Evolutionary conservation across 2,888 invertebrate genomes (phyloP), one percentile per base, ranked within the genome.

Genomic region (Congeria kusceri): DNA sequence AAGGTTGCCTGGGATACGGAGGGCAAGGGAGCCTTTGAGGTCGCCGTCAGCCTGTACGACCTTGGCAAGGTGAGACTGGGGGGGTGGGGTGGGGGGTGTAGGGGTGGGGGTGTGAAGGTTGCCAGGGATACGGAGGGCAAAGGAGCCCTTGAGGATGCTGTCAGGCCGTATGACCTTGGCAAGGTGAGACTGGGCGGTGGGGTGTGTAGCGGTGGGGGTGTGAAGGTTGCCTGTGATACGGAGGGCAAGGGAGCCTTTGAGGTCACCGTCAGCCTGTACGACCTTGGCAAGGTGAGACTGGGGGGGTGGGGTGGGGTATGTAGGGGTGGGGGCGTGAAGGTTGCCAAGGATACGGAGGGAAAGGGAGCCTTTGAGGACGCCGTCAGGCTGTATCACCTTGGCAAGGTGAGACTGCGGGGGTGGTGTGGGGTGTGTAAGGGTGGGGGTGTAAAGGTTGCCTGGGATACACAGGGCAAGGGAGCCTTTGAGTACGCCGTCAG

Each of bases 131-230:
- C 95, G 49, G 96, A 97, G 44, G 95, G 95, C 81, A 97, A 97
- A 92, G 98, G 98, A n/a, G 94, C 97, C 75, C 96, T 97, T 92
- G 98, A 98, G 94, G 97, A 98, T 93, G 97, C 98, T 7, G 96
- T 98, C 57, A 96, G 96, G 73, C 95, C 99, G 91, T 99, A 97
- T 92, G 98, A 98, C 94, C 95, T 98, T 74, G 97, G 97, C 83
- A 96, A n/a, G n/a, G n/a, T n/a, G n/a, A n/a, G n/a, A n/a, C n/a
- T n/a, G n/a, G n/a, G n/a, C n/a, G n/a, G n/a, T n/a, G n/a, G n/a
- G n/a, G n/a, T n/a, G n/a, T n/a, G n/a, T n/a, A n/a, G n/a, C n/a
- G n/a, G n/a, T n/a, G n/a, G n/a, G n/a, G n/a, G n/a, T n/a, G 94
- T 94, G 89, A 95, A 96, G 93, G 97, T 98, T 46, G 98, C 95